Evolutionary conservation across 2,113 vertebrate genomes (phyloP).

Genomic region (Oryzias melastigma): DNA sequence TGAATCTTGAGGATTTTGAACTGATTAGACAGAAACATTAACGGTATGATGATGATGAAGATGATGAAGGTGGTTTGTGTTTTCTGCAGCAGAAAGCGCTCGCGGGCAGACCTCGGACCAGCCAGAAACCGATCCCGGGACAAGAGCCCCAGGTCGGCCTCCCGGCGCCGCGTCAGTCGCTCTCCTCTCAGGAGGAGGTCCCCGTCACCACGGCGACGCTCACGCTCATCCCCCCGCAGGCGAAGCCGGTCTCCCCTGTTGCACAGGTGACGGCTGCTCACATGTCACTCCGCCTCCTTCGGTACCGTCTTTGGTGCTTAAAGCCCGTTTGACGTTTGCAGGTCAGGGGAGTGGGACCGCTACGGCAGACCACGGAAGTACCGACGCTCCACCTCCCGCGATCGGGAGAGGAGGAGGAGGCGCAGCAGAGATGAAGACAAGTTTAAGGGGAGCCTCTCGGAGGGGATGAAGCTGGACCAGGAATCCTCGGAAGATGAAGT

Average conservation of each 20-base stretch:
- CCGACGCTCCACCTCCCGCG: conserved; percentile 85
- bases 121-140: conserved; percentile 79
- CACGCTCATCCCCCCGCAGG: conserved; percentile 82
- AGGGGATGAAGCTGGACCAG: conserved; percentile 95
- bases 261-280: conserved; percentile 79
- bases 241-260: conserved; percentile 86
- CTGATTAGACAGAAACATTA: background rate
- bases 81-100: conserved; percentile 73
- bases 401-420: conserved; percentile 79
- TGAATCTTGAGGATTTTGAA: background rate
- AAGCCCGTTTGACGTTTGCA: conserved; percentile 9
- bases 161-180: conserved; percentile 74
- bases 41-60: background rate
- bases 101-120: conserved; percentile 42
- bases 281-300: background rate
- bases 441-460: conserved; percentile 97
- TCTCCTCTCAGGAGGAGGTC: conserved; percentile 73
- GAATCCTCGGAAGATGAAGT: conserved; percentile 94
- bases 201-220: conserved; percentile 84
- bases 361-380: conserved; percentile 82
- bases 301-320: no score
- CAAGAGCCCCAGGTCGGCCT: conserved; percentile 73
- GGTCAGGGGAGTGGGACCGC: conserved; percentile 82
- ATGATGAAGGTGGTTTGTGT: background rate
- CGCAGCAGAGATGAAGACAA: conserved; percentile 95